These are phyloP conservation scores for Phrynocephalus vlangalii DNA, from an alignment of 2,797 vertebrate species.

Conservation along the genomic window DNA sequence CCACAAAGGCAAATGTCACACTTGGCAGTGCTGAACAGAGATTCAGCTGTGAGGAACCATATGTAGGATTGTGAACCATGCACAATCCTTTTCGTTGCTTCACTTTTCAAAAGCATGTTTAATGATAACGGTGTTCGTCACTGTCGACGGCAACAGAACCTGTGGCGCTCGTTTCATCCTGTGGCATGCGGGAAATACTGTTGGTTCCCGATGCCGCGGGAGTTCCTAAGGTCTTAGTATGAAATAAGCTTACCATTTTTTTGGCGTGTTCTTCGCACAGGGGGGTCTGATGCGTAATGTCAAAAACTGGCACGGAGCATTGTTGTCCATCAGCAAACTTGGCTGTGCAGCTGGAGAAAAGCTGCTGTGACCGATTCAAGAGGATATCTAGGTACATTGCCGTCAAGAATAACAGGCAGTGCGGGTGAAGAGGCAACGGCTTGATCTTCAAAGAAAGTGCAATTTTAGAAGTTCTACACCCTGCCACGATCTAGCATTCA, in stretches of 20 bases:
- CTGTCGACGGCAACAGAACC: no score
- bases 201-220: not conserved
- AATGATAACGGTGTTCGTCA: not conserved
- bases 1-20: no score
- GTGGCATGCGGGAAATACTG: no score
- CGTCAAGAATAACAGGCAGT: slow-evolving; percentile 73
- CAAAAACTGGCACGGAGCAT: slow-evolving; percentile 98
- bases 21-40: not conserved
- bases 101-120: not conserved
- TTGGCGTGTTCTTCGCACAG: slow-evolving; percentile 99
- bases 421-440: slow-evolving; percentile 19
- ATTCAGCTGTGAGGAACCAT: not conserved
- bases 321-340: slow-evolving; percentile 98
- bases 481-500: slow-evolving; percentile 47
- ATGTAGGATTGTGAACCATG: not conserved
- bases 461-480: slow-evolving; percentile 45
- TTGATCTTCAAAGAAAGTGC: slow-evolving; percentile 59
- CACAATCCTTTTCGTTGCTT: not conserved
- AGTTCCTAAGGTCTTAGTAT: not conserved
- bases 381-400: slow-evolving; percentile 87
- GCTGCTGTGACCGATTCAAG: slow-evolving; percentile 96
- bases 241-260: slow-evolving; percentile 91
- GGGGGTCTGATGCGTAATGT: slow-evolving; percentile 98
- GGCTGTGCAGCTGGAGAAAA: slow-evolving; percentile 98
- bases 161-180: not conserved